Evolutionary conservation across 2,888 invertebrate genomes (phyloP), one percentile per base, ranked within the genome.

Genomic region (Lasiommata megera): DNA sequence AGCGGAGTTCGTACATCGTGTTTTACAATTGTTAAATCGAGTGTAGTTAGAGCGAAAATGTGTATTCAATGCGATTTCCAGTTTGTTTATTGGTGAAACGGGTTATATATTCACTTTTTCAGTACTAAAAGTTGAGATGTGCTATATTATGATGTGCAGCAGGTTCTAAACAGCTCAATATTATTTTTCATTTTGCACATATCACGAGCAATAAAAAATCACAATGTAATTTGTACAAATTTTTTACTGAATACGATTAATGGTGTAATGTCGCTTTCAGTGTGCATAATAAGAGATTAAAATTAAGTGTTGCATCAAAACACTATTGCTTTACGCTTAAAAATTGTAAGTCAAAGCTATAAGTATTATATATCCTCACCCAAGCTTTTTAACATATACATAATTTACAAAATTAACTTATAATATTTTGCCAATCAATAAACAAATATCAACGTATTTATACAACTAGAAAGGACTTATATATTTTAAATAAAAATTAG

Each of bases 151-250:
- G 37, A 72, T 73, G 82, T 81, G 80, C 75, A 76, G 75, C 87
- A 88, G 88, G 88, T 89, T 82, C 77, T 85, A 78, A 83, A 77
- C 67, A 80, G 70, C 80, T 80, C 65, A 80, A 77, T 76, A 77
- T 82, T 77, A 77, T 80, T 74, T 74, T 79, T 79, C 84, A 67
- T 78, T 78, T 82, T 76, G 86, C 88, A 88, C 88, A 74, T 75
- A 75, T 79, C 87, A 86, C 85, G 73, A 85, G 81, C 79, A 77
- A 82, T 79, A 79, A 77, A 73, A 74, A 76, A 74, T 78, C 85
- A 84, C 88, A 90, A 88, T 87, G 87, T 87, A 88, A 90, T 85
- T 82, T 82, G 74, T 78, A 79, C 67, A 76, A 80, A 80, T 75
- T 77, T 74, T 71, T 74, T 67, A 63, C 71, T 43, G 72, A 78